These are phyloP conservation scores for Aradus depressus DNA, from an alignment of 2,888 invertebrate genomes.

Conservation along the genomic window DNA sequence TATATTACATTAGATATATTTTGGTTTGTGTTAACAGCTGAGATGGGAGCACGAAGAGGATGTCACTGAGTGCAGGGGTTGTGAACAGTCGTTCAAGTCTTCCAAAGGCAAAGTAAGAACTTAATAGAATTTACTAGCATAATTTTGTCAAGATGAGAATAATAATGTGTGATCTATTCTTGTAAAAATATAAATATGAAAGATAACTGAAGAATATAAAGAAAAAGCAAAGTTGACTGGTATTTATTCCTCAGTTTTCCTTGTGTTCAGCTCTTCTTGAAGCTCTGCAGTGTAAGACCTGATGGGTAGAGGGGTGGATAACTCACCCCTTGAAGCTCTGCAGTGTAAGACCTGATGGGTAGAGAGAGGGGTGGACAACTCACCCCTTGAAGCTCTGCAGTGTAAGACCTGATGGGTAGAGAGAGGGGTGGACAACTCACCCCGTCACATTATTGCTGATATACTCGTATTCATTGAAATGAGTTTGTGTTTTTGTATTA, in stretches of 20 bases:
- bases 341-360: too few relatives aligned
- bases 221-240: too few relatives aligned
- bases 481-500: not conserved
- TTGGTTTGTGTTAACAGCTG: constrained; percentile 40
- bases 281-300: too few relatives aligned
- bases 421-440: too few relatives aligned
- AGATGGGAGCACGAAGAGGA: constrained; percentile 99
- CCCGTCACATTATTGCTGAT: too few relatives aligned
- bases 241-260: too few relatives aligned
- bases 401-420: too few relatives aligned
- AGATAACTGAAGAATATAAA: not conserved
- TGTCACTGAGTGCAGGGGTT: constrained; percentile 74
- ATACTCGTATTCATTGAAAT: not conserved
- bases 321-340: too few relatives aligned
- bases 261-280: too few relatives aligned
- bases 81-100: constrained; percentile 40
- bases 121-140: not conserved
- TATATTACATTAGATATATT: constrained; percentile 7
- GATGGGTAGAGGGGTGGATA: too few relatives aligned
- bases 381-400: too few relatives aligned
- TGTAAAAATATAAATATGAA: not conserved
- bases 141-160: not conserved
- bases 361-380: too few relatives aligned
- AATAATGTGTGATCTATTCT: not conserved
- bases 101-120: constrained; percentile 22